Percentiles rank a stretch among this genome's conserved stretches.
phyloP scores from a whole-genome alignment of 2,797 vertebrate species.

The Melopsittacus undulatus region DNA sequence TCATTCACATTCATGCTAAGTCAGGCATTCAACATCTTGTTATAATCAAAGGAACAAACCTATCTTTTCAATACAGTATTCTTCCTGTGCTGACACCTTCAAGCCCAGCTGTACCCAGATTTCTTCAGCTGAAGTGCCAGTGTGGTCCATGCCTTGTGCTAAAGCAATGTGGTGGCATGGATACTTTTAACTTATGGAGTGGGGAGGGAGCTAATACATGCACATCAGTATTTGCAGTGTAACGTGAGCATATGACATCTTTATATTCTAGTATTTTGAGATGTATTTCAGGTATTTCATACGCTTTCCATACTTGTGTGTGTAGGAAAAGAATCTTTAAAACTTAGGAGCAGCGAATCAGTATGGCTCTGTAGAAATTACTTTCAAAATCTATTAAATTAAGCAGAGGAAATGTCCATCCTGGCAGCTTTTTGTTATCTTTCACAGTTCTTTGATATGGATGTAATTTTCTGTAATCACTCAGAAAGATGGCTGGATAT shows the following conservation, averaged over 20 bases:
- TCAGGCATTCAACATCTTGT: neutral
- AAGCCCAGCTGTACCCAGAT: neutral
- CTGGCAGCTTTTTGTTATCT: slow-evolving; percentile 29
- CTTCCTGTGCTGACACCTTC: neutral
- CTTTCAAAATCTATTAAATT: slow-evolving; percentile 11
- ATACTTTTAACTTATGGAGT: neutral
- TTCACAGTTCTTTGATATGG: slow-evolving; percentile 23
- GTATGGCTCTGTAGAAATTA: neutral
- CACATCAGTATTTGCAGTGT: neutral
- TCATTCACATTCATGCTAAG: neutral
- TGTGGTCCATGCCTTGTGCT: neutral
- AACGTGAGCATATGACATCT: neutral
- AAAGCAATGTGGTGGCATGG: neutral
- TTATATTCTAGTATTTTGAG: neutral
- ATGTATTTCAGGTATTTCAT: neutral
- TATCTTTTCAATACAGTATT: neutral
- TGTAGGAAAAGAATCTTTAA: neutral
- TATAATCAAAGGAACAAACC: neutral
- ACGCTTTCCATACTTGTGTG: neutral
- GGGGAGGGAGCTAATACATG: neutral
- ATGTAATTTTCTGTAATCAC: slow-evolving; percentile 60
- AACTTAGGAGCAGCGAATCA: neutral
- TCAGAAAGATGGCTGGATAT: slow-evolving; percentile 54
- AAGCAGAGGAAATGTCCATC: slow-evolving; percentile 19
- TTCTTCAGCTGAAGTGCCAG: neutral